Evolutionary conservation across 2,888 invertebrate genomes (phyloP), one percentile per base, ranked within the genome.

Genomic region (Apamea epomidion): DNA sequence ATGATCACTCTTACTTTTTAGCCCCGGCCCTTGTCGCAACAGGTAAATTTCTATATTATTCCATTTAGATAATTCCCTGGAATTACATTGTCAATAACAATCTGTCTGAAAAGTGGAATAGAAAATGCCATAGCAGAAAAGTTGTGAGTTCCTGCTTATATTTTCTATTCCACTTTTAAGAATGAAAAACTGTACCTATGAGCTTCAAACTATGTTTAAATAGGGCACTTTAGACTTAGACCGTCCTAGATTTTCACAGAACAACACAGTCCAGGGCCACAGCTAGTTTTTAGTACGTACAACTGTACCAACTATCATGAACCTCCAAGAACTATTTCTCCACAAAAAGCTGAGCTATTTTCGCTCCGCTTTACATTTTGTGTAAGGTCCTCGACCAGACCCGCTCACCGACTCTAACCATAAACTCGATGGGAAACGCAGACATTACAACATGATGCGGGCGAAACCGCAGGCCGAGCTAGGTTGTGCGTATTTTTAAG

Each of bases 341-440:
- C 0, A 54, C 71, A 87, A 86, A 85, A 85, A 87, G 37, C 58
- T 42, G 14, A 72, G 69, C 16, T 72, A 86, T 81, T 85, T 78
- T 76, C 68, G 62, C 54, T 29, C n/a, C 75, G 71, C 58, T 75
- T 78, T 74, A 72, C 77, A 84, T 87, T 65, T 67, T 16, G 76
- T 73, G 71, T 67, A 64, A 71, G 70, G 75, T 45, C 64, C 37
- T 29, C 51, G 81, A 87, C 87, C 73, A 65, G 75, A 86, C 84
- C 64, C 77, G 87, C 64, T 87, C 77, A 62, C 74, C 80, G 81
- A 71, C 51, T 79, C 80, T 54, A 76, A 68, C 82, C 87, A 89
- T 88, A 78, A 89, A 82, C 76, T 75, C 80, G 75, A 84, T 82
- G 84, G 81, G 82, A 86, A 80, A 71, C 78, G 70, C 72, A 51